Conservation (phyloP, 2,113 vertebrate species). For the Phalacrocorax carbo region DNA sequence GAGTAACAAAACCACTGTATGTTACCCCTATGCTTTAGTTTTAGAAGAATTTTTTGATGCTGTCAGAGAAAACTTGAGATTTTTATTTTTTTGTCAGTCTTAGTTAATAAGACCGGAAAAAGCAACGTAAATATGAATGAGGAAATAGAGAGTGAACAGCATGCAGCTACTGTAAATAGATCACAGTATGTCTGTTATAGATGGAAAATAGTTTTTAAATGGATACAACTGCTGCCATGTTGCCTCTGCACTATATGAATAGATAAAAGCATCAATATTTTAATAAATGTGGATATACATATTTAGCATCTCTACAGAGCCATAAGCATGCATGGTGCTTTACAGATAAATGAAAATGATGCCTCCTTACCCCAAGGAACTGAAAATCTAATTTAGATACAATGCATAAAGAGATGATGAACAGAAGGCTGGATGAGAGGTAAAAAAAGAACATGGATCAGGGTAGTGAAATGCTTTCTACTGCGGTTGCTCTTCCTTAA, state of each 20-base stretch:
- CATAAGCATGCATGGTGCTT: not conserved
- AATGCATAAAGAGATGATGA: not conserved
- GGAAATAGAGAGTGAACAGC: not conserved
- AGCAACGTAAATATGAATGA: not conserved
- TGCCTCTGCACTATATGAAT: not conserved
- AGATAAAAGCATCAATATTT: constrained; percentile 42
- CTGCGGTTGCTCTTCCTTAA: not conserved
- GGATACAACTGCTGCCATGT: not conserved
- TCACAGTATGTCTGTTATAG: not conserved
- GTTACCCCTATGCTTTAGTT: not conserved
- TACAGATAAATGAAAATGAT: constrained; percentile 47
- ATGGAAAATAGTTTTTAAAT: not conserved
- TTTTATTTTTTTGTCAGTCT: not conserved
- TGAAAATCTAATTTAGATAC: constrained; percentile 48
- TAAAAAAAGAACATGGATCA: not conserved
- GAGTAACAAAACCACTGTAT: not conserved
- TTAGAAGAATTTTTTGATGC: not conserved
- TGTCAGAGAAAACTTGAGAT: not conserved
- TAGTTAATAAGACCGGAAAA: not conserved
- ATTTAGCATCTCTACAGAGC: constrained; percentile 2
- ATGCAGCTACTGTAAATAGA: not conserved
- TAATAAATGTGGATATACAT: constrained; percentile 21
- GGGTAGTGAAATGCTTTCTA: not conserved
- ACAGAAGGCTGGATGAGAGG: not conserved
- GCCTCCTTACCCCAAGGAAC: constrained; percentile 31